Conservation (phyloP, 1,140 invertebrate species). For the Delia radicum region DNA sequence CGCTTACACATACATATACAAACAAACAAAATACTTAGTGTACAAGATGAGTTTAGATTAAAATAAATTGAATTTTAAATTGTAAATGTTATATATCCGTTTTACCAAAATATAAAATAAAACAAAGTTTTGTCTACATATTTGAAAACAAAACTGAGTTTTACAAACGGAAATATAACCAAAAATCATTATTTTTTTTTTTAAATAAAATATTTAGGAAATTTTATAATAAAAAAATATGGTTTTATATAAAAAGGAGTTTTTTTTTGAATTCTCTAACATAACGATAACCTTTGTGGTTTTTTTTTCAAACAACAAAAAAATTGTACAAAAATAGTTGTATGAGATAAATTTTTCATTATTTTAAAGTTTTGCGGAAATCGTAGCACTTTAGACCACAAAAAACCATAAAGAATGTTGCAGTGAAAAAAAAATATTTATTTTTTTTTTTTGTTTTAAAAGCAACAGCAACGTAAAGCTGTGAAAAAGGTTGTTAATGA, state of each 20-base stretch:
- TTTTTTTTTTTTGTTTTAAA: neutral
- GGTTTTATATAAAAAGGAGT: no score
- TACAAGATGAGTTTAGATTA: neutral
- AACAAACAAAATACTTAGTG: conserved; percentile 2
- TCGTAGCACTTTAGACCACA: neutral
- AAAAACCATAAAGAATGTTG: neutral
- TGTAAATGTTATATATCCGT: conserved; percentile 17
- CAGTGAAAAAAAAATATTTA: neutral
- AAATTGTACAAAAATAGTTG: neutral
- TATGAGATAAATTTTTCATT: neutral
- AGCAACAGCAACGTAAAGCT: neutral
- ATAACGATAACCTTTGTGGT: neutral
- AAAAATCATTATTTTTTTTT: neutral
- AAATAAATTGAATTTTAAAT: conserved; percentile 23
- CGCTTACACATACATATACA: neutral
- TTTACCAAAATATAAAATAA: neutral
- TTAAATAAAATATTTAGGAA: no score
- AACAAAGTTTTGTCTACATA: neutral
- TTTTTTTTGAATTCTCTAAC: neutral
- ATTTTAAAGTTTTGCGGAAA: neutral
- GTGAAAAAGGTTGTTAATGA: conserved; percentile 20
- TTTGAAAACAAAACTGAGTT: neutral
- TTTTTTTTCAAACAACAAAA: neutral
- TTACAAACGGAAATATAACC: neutral
- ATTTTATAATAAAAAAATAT: neutral